Base-by-base conservation (phyloP, 2,797 vertebrate genomes). In the Tadarida brasiliensis region DNA sequence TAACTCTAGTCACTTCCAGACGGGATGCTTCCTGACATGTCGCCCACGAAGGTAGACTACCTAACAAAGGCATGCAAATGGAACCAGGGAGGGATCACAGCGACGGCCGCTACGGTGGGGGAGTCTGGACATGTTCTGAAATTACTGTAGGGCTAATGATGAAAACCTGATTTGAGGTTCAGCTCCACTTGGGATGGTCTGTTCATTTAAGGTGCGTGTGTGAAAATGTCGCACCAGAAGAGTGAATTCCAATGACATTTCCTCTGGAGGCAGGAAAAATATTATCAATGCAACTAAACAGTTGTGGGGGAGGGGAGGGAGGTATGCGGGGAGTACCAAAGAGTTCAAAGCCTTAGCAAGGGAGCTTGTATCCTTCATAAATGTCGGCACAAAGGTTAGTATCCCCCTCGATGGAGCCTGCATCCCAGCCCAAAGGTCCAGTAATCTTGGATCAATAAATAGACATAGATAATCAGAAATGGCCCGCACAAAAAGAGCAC, bases 1-100 rank as follows among this genome's bases (percentile, higher is more conserved):
- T 97, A 94, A 96, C 93, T 97, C 87, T 97, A 98, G 94, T 97
- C 96, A 96, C 87, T 98, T 96, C 97, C 96, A 97, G 96, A 97
- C 24, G 47, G 96, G 96, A 97, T 97, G 95, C 56, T 98, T 98
- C 96, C 91, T 98, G 98, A 98, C 95, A 95, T 92, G 68, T 54
- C 95, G 92, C 94, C 97, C 97, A 51, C 65, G 73, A 90, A 96
- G 96, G 95, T 86, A 95, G 77, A 95, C 87, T 91, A 91, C 65
- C 96, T 92, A 94, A 98, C 96, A 97, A 98, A 98, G 93, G 82
- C 88, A 97, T 90, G 97, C 78, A 98, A 97, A 98, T 95, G 68
- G 85, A 87, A 87, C 59, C 92, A 94, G 84, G 94, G 93, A 59
- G 97, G 97, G 96, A 93, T 95, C 97, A 91, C 59, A 97, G 89